Conservation (phyloP, 37 sponge, comb jelly and placozoan genomes). For the Oopsacas minuta region DNA sequence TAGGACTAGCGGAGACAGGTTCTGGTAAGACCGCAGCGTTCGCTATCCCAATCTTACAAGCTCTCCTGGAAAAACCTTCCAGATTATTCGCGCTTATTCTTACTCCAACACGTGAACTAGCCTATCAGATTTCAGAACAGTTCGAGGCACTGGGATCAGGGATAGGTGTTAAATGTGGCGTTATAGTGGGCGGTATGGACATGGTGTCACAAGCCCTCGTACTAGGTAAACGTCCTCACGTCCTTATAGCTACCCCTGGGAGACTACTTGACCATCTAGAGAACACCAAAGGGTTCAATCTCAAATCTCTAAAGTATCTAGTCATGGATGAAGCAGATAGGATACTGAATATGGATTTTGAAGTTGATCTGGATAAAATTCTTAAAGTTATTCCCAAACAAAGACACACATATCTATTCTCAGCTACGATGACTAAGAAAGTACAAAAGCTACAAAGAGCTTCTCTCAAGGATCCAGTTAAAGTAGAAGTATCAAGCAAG, state of each 20-base stretch:
- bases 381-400: conserved; percentile 76
- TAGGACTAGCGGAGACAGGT: conserved; percentile 96
- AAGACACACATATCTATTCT: conserved; percentile 78
- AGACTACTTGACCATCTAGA: conserved; percentile 93
- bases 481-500: conserved; percentile 93
- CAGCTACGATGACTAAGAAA: conserved; percentile 99
- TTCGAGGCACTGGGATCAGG: conserved; percentile 75
- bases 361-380: conserved; percentile 89
- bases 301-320: conserved; percentile 65
- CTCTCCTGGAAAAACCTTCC: conserved; percentile 65
- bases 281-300: conserved; percentile 92
- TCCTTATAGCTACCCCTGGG: conserved; percentile 84
- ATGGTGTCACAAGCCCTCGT: conserved; percentile 91
- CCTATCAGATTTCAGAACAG: conserved; percentile 94
- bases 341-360: conserved; percentile 98
- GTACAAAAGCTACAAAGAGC: conserved; percentile 95
- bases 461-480: conserved; percentile 80
- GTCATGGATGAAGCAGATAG: conserved; percentile 99
- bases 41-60: conserved; percentile 84
- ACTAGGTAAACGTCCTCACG: conserved; percentile 90
- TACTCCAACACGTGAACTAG: conserved; percentile 94
- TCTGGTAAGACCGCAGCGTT: conserved; percentile 97
- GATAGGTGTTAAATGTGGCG: conserved; percentile 90
- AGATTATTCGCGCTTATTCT: conserved; percentile 88
- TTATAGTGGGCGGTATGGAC: conserved; percentile 84